These are phyloP conservation scores for Phainopepla nitens DNA, from an alignment of 2,113 vertebrate species.

Conservation along the genomic window DNA sequence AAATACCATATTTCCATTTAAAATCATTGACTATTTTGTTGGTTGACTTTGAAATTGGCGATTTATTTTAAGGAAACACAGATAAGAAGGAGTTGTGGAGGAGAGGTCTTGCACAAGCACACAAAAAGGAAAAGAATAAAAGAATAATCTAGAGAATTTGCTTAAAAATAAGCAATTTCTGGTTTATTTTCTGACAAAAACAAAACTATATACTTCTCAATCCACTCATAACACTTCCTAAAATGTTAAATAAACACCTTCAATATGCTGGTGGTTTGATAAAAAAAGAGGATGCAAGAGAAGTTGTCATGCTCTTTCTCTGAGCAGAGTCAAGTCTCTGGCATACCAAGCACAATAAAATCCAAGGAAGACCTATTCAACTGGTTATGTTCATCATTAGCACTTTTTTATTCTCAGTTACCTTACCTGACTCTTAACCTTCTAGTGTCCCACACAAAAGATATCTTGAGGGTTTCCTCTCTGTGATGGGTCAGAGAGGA, in stretches of 20 bases:
- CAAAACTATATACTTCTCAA: neutral
- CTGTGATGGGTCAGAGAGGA: neutral
- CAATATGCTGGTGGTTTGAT: neutral
- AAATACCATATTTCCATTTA: neutral
- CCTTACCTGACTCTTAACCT: neutral
- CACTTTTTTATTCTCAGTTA: neutral
- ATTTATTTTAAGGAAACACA: neutral
- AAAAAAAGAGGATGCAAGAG: neutral
- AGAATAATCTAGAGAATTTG: neutral
- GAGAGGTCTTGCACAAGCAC: fast-evolving
- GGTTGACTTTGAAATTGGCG: fast-evolving
- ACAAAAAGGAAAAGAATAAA: neutral
- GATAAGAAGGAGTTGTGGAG: neutral
- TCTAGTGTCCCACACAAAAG: neutral
- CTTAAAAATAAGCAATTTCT: neutral
- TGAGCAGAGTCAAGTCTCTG: neutral
- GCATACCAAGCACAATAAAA: neutral
- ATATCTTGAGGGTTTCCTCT: neutral
- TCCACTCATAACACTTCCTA: neutral
- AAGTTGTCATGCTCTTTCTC: fast-evolving
- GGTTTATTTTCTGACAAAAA: neutral
- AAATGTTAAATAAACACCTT: neutral
- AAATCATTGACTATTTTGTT: fast-evolving
- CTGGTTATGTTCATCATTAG: neutral
- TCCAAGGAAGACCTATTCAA: neutral